These are phyloP conservation scores for Oreochromis grahami DNA, from an alignment of 2,797 vertebrate species.

Conservation along the genomic window DNA sequence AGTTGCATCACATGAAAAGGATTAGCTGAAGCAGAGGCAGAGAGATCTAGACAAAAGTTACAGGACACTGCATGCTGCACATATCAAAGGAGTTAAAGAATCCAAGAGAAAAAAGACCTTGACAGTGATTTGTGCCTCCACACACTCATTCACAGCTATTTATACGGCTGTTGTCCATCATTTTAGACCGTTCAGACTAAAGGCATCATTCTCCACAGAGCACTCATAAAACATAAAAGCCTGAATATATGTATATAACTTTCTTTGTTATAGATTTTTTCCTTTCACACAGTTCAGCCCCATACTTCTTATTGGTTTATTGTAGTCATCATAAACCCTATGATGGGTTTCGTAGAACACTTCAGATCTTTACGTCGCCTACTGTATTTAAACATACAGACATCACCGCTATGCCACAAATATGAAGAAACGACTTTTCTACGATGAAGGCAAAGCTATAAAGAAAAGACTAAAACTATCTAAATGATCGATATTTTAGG, in stretches of 20 bases:
- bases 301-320: slow-evolving; percentile 49
- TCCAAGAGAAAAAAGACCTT: slow-evolving; percentile 19
- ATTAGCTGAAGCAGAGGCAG: not conserved
- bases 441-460: not conserved
- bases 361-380: not conserved
- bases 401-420: not conserved
- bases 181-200: slow-evolving; percentile 36
- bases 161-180: slow-evolving; percentile 62
- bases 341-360: not conserved
- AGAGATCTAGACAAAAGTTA: not conserved
- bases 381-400: not conserved
- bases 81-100: slow-evolving; percentile 44
- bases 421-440: not conserved
- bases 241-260: slow-evolving; percentile 3
- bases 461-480: not conserved
- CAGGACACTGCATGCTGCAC: not conserved
- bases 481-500: not conserved
- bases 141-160: slow-evolving; percentile 36
- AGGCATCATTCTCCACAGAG: slow-evolving; percentile 52
- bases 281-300: slow-evolving; percentile 4
- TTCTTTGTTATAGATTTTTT: not conserved
- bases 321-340: slow-evolving; percentile 36
- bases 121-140: slow-evolving; percentile 55
- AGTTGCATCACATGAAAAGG: slow-evolving; percentile 10
- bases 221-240: slow-evolving; percentile 65